A percentile compares a stretch with the other conserved stretches of the same genome.
phyloP scores from a whole-genome alignment of 2,888 invertebrate genomes.

The Smittia aterrima region DNA sequence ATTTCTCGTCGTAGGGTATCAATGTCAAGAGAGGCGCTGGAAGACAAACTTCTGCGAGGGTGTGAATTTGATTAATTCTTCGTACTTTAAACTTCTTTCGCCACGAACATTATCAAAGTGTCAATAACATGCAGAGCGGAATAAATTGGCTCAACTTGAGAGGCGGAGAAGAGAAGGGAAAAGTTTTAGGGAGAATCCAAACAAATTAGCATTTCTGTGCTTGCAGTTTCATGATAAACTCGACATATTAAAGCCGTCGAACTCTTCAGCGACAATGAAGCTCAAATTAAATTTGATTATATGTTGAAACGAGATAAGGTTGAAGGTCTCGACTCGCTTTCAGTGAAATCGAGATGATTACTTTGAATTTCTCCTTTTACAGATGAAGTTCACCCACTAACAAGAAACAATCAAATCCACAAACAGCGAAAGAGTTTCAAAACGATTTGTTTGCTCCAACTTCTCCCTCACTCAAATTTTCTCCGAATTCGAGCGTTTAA shows the following conservation, averaged over 20 bases:
- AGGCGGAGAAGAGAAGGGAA: not conserved
- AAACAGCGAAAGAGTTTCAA: too few relatives aligned
- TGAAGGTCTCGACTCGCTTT: too few relatives aligned
- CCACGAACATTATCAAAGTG: slow-evolving; percentile 29
- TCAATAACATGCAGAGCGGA: slow-evolving; percentile 24
- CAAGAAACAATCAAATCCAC: too few relatives aligned
- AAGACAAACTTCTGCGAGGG: slow-evolving; percentile 33
- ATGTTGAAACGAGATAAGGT: too few relatives aligned
- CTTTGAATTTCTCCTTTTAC: too few relatives aligned
- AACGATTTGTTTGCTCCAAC: too few relatives aligned
- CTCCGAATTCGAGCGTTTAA: too few relatives aligned
- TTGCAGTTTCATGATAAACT: not conserved
- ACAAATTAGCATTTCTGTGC: not conserved
- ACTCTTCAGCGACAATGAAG: too few relatives aligned
- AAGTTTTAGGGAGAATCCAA: not conserved
- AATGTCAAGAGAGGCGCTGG: slow-evolving; percentile 18
- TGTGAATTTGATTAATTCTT: slow-evolving; percentile 33
- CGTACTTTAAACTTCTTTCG: not conserved
- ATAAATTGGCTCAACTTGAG: slow-evolving; percentile 6
- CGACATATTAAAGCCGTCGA: not conserved
- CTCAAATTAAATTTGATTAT: too few relatives aligned
- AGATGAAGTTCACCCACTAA: too few relatives aligned
- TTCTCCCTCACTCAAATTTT: too few relatives aligned
- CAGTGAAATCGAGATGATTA: too few relatives aligned
- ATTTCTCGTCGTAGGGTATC: not conserved